Percentiles rank a stretch among this genome's conserved stretches.
Conservation (phyloP, 2,888 invertebrate genomes). For the Phrixothrix hirtus region DNA sequence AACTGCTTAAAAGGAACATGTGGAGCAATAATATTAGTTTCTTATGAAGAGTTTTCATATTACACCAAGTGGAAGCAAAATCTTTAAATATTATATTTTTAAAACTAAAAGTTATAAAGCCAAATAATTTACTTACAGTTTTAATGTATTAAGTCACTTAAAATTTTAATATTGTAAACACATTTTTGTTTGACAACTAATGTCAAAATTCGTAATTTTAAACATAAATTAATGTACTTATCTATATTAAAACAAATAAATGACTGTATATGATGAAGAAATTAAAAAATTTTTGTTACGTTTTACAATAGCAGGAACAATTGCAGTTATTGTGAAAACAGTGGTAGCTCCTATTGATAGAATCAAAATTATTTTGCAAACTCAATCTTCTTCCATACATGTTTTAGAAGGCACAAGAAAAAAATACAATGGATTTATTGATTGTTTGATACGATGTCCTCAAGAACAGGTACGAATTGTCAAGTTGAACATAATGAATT, state of each 20-base stretch:
- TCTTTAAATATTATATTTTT: neutral
- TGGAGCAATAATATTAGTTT: conserved; percentile 33
- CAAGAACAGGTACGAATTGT: conserved; percentile 27
- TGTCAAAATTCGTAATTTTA: no score
- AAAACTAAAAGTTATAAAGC: neutral
- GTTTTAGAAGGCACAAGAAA: conserved; percentile 25
- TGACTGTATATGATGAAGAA: conserved; percentile 12
- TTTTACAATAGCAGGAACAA: conserved; percentile 27
- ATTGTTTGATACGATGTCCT: conserved; percentile 30
- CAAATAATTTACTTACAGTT: no score
- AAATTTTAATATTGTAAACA: no score
- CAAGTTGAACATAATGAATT: neutral
- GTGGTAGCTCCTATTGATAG: conserved; percentile 33
- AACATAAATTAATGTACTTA: no score
- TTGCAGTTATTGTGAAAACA: conserved; percentile 33
- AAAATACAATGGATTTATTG: conserved; percentile 29
- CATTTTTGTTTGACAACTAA: no score
- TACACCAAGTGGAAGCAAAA: conserved; percentile 8
- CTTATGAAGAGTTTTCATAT: conserved; percentile 30
- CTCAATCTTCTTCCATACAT: conserved; percentile 32
- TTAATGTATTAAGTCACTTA: no score
- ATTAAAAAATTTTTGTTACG: conserved; percentile 22
- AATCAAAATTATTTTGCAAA: conserved; percentile 34
- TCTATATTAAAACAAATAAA: no score
- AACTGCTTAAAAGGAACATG: conserved; percentile 28